Evolutionary conservation across 2,888 invertebrate species (phyloP), one percentile per base, ranked within the genome.

Genomic region (Metallyticus violacea): DNA sequence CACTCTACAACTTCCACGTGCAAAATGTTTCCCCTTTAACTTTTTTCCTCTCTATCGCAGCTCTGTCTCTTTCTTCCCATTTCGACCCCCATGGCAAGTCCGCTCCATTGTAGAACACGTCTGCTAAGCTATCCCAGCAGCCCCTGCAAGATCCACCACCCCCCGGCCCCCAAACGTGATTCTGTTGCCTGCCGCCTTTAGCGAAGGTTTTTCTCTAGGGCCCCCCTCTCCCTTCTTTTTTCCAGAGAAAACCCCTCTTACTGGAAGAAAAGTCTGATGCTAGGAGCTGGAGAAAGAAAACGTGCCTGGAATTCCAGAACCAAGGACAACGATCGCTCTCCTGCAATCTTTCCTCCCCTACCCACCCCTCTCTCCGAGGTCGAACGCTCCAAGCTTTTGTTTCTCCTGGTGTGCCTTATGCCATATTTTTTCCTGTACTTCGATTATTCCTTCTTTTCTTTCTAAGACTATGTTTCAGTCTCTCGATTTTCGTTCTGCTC

Each of bases 271-370:
- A 86, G 82, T 86, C 81, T 82, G 81, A 86, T 81, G 86, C 86
- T 77, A 81, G 30, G 77, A 80, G 81, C 81, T 86, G 80, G 86
- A 83, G 83, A 85, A 85, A 81, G 81, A 85, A 85, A 78, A 87
- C 87, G 87, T 87, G 87, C 85, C 85, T 82, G 82, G 87, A 85
- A 87, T 85, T 85, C 85, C 87, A 85, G 85, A 77, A 84, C 78
- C 77, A 62, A 85, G 80, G 81, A 80, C 77, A 85, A 77, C 85
- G 79, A 85, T 79, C 85, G 86, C 76, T 78, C n/a, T n/a, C 27
- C 86, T 85, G 26, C 81, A 80, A 83, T 79, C 79, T 77, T 27
- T 81, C 85, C 85, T 28, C 86, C 79, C 85, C 62, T 30, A 29
- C 86, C 27, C 9, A 4, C 78, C 84, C 26, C 40, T 2, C 40